phyloP scores from a whole-genome alignment of 1,140 invertebrate species.

The Medauroidea extradentata region DNA sequence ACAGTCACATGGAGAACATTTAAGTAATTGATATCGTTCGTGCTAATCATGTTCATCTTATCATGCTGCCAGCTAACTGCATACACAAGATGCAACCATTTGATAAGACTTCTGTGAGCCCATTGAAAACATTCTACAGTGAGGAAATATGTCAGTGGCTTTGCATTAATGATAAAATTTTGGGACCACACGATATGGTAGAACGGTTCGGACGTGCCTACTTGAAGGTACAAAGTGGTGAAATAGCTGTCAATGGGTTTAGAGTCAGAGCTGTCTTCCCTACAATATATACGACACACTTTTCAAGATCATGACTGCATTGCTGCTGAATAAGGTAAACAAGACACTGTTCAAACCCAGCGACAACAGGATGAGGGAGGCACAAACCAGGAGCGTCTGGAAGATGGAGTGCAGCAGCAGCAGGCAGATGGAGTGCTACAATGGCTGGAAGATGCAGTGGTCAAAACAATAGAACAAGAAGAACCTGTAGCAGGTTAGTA shows the following conservation, averaged over 20 bases:
- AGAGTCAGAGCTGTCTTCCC: constrained; percentile 24
- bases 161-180: neutral
- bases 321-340: neutral
- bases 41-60: constrained; percentile 5
- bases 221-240: constrained; percentile 10
- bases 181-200: constrained; percentile 3
- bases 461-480: too few relatives aligned
- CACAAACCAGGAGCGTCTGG: too few relatives aligned
- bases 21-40: neutral
- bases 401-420: too few relatives aligned
- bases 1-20: constrained; percentile 1
- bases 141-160: constrained; percentile 23
- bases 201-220: constrained; percentile 15
- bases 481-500: too few relatives aligned
- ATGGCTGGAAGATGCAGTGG: too few relatives aligned
- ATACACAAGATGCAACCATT: constrained; percentile 40
- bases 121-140: constrained; percentile 35
- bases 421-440: too few relatives aligned
- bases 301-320: constrained; percentile 15
- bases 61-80: constrained; percentile 29
- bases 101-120: constrained; percentile 37
- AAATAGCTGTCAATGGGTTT: constrained; percentile 25
- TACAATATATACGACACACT: constrained; percentile 21
- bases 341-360: too few relatives aligned
- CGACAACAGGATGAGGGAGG: too few relatives aligned